Base-by-base conservation (phyloP, 2,113 vertebrate genomes). In the Eptesicus fuscus region DNA sequence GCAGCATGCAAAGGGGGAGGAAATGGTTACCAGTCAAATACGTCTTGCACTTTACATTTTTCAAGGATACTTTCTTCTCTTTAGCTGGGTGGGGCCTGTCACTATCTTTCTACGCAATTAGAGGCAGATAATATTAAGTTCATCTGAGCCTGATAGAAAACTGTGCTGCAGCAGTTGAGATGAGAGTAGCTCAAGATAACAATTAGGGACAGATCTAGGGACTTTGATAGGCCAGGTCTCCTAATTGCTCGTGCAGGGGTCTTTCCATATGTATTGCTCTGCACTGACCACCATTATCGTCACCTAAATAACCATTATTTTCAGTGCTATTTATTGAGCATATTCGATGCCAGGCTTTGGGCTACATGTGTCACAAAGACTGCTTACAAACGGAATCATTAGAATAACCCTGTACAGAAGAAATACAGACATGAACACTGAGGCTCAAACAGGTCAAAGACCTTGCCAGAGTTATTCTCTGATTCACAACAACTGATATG, bases 281-380 rank as follows among this genome's bases (percentile, higher is more conserved):
- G 44, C 49, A 70, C 2, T 59, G 28, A 22, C 13, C 23, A 47
- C n/a, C 30, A 25, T 73, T 65, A 47, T 59, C 44, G 44, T 80
- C 25, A 42, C 67, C 25, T 77, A 88, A 83, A 71, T 67, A 80
- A 91, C 18, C 49, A 7, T 42, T 70, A n/a, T 76, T 80, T 92
- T 67, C 44, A 82, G 32, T 61, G 44, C 12, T 40, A 28, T 56
- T 78, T 89, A 70, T 30, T 63, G 53, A 83, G 30, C n/a, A 71
- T 70, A 76, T 25, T 94, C 90, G 71, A 63, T 91, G 53, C 25
- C 32, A 86, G 79, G n/a, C 12, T 96, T 94, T 83, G 49, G 51
- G 28, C 23, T 83, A n/a, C 40, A 22, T 25, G 32, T 37, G 76
- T 91, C 56, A 28, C 17, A 49, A 85, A 88, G 13, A 35, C 4